phyloP scores from a whole-genome alignment of 1,140 invertebrate genomes.

The Goniozus legneri region DNA sequence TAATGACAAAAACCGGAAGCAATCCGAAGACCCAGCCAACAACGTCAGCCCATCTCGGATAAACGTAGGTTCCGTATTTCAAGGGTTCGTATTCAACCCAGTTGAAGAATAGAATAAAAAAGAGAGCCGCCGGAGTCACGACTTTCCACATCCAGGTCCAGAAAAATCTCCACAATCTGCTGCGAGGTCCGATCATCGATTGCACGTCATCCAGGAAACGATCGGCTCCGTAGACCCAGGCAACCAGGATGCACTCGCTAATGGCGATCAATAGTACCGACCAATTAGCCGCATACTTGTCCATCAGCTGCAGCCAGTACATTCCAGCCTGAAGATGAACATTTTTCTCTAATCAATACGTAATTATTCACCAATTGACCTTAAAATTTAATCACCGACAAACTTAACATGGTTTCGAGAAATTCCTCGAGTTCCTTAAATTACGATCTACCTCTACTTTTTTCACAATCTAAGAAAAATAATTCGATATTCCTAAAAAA shows the following conservation, averaged over 20 bases:
- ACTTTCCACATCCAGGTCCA: slow-evolving; percentile 80
- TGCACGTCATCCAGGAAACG: slow-evolving; percentile 77
- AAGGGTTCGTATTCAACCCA: slow-evolving; percentile 78
- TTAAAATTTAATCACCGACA: no score
- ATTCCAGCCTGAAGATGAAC: slow-evolving; percentile 72
- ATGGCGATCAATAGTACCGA: slow-evolving; percentile 80
- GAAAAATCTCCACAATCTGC: slow-evolving; percentile 68
- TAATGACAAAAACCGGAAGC: slow-evolving; percentile 68
- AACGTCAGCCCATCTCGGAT: slow-evolving; percentile 73
- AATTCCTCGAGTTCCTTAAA: no score
- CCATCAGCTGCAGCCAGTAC: slow-evolving; percentile 82
- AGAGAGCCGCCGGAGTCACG: slow-evolving; percentile 72
- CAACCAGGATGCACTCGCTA: slow-evolving; percentile 72
- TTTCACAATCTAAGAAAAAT: no score
- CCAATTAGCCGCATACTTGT: slow-evolving; percentile 84
- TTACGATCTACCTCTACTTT: no score
- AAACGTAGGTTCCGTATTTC: slow-evolving; percentile 69
- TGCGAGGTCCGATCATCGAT: slow-evolving; percentile 73
- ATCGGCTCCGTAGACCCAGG: slow-evolving; percentile 80
- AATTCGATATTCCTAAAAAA: no score
- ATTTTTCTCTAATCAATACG: slow-evolving; percentile 11
- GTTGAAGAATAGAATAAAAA: slow-evolving; percentile 78
- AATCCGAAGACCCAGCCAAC: slow-evolving; percentile 76
- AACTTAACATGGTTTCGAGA: no score
- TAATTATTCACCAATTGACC: no score